These are phyloP conservation scores for Nebria ingens DNA, from an alignment of 1,140 invertebrate genomes.

Conservation along the genomic window DNA sequence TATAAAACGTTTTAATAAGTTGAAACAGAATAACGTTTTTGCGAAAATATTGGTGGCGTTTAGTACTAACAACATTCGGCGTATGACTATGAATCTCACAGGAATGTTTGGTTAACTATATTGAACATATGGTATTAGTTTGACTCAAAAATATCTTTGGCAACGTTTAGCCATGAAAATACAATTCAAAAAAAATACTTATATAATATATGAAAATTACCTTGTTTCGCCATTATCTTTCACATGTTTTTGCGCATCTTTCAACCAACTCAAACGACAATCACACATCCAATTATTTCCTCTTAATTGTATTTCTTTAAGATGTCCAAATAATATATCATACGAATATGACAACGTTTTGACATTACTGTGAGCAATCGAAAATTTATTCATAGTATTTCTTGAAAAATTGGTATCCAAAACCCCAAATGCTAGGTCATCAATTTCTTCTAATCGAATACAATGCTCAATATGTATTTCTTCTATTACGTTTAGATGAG, in stretches of 20 bases:
- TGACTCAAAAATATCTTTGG: too few relatives aligned
- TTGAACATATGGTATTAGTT: background rate
- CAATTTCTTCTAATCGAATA: slow-evolving; percentile 24
- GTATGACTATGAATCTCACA: background rate
- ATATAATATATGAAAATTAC: background rate
- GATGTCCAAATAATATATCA: slow-evolving; percentile 23
- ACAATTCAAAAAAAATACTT: background rate
- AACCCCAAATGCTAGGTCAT: slow-evolving; percentile 27
- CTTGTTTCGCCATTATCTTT: slow-evolving; percentile 11
- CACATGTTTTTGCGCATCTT: slow-evolving; percentile 21
- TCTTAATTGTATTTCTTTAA: slow-evolving; percentile 26
- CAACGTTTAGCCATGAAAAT: too few relatives aligned
- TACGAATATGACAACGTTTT: slow-evolving; percentile 25
- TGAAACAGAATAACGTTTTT: too few relatives aligned
- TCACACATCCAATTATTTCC: slow-evolving; percentile 29
- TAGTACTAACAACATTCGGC: background rate
- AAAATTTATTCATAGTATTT: slow-evolving; percentile 21
- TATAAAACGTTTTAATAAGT: too few relatives aligned
- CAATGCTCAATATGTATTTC: slow-evolving; percentile 25
- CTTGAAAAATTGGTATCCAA: slow-evolving; percentile 18
- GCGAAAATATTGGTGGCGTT: too few relatives aligned
- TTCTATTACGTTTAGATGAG: slow-evolving; percentile 27
- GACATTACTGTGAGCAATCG: slow-evolving; percentile 26
- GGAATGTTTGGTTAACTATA: too few relatives aligned
- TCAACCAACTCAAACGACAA: slow-evolving; percentile 29